Conservation (phyloP, 2,888 invertebrate genomes). For the Hermaeophaga mercurialis region DNA sequence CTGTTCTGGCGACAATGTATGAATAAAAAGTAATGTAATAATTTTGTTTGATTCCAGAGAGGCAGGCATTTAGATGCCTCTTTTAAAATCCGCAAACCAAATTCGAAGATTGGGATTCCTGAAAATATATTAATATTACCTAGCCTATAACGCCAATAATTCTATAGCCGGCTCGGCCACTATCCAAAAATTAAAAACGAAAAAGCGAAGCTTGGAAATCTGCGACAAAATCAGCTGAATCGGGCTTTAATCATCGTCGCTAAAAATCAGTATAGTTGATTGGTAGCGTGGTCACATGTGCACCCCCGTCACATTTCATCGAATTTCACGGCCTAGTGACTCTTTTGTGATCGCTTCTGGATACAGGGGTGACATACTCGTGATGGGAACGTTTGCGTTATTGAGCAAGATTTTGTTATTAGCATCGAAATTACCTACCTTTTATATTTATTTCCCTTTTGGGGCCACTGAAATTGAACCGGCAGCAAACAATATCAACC, state of each 20-base stretch:
- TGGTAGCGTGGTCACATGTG: slow-evolving; percentile 52
- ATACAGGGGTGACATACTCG: slow-evolving; percentile 44
- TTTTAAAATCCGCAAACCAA: too few species aligned
- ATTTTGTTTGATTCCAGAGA: too few species aligned
- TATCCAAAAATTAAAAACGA: slow-evolving; percentile 29
- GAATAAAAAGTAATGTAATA: too few species aligned
- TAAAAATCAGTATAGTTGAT: slow-evolving; percentile 45
- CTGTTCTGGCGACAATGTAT: too few species aligned
- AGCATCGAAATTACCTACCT: slow-evolving; percentile 3
- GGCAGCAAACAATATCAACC: not conserved
- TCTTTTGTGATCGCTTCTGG: slow-evolving; percentile 55
- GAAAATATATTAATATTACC: not conserved
- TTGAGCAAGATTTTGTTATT: slow-evolving; percentile 6
- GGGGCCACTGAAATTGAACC: not conserved
- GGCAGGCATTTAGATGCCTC: too few species aligned
- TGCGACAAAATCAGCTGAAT: slow-evolving; percentile 31
- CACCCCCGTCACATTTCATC: slow-evolving; percentile 60
- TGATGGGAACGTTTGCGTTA: slow-evolving; percentile 11
- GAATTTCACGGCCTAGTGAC: slow-evolving; percentile 59
- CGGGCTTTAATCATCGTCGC: slow-evolving; percentile 42
- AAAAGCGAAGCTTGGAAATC: slow-evolving; percentile 29
- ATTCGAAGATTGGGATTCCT: too few species aligned
- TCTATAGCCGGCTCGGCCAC: not conserved
- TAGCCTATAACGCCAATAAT: slow-evolving; percentile 1
- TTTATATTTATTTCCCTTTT: not conserved